Evolutionary conservation across 2,797 vertebrate species (phyloP).

Genomic region (Epinephelus malabaricus): DNA sequence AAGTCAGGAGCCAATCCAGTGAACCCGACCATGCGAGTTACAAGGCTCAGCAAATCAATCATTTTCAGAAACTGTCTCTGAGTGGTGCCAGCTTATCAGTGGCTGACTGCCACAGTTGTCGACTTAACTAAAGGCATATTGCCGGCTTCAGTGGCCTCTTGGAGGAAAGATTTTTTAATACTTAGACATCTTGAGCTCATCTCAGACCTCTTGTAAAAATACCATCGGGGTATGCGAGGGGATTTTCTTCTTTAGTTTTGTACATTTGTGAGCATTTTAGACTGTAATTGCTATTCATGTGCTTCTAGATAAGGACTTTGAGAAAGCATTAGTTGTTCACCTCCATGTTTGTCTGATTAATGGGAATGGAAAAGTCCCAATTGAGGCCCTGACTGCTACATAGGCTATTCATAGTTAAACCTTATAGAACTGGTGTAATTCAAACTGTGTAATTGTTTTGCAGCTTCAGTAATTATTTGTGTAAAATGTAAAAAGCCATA

Average conservation of each 20-base stretch:
- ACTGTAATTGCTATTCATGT: background rate
- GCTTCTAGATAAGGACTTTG: background rate
- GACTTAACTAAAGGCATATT: background rate
- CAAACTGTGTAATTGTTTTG: background rate
- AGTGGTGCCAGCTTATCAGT: constrained; percentile 2
- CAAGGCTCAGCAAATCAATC: background rate
- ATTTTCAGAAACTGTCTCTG: background rate
- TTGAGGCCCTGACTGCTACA: background rate
- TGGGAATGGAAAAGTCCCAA: background rate
- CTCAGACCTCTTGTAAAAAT: no score
- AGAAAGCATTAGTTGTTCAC: background rate
- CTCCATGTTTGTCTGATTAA: background rate
- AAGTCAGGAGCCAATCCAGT: background rate
- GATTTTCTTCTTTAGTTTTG: background rate
- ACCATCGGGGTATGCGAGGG: no score
- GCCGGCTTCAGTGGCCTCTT: background rate
- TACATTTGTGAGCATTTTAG: background rate
- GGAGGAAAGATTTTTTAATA: background rate
- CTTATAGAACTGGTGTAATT: constrained; percentile 3
- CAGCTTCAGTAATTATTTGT: constrained; percentile 6
- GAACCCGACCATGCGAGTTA: background rate
- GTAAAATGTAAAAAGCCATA: background rate
- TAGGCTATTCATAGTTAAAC: background rate
- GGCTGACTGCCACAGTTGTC: background rate
- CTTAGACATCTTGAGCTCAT: background rate